Base-by-base conservation (phyloP, 2,888 invertebrate species). In the Drosophila merina region DNA sequence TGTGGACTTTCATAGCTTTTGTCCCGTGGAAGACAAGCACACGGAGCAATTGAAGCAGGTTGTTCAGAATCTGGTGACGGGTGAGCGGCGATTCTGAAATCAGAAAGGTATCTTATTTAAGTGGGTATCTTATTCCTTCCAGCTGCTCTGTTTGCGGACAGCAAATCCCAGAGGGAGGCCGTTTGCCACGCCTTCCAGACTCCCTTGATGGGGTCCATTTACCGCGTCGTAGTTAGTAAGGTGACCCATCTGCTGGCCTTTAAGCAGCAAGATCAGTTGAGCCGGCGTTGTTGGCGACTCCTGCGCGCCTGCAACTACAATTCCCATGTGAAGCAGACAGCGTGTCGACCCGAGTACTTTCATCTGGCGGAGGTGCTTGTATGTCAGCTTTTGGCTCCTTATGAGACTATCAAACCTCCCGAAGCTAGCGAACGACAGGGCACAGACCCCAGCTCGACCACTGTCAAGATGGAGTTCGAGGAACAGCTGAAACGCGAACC, bases 321-420 rank as follows among this genome's bases (percentile, higher is more conserved):
- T 76, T 72, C 85, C 0, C 78, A 80, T 26, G 83, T 90, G 3
- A 88, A 89, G 25, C 88, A 91, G 60, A 85, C 81, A 6, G 81
- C 83, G 9, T 89, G 89, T n/a, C 83, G 90, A 1, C 80, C 83
- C 38, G 90, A 91, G 55, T 89, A 90, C 45, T 91, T 91, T 47
- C 87, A 92, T 69, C 72, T 92, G 30, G 86, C 91, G 0, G 91
- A 92, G 68, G 86, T 92, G 25, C 82, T 92, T 2, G 79, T 91
- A 9, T 91, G 91, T 7, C 89, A 92, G 51, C 68, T 92, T 1
- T 72, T 92, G 59, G 91, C 90, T 2, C 90, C 91, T 0, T 89
- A 78, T 56, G 91, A 91, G 54, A 82, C 88, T n/a, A 90, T 90
- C 2, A 89, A 89, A 40, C 66, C 79, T 1, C 66, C 83, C 6